Conservation (phyloP, 2,113 vertebrate species). For the Ibidorhyncha struthersii region DNA sequence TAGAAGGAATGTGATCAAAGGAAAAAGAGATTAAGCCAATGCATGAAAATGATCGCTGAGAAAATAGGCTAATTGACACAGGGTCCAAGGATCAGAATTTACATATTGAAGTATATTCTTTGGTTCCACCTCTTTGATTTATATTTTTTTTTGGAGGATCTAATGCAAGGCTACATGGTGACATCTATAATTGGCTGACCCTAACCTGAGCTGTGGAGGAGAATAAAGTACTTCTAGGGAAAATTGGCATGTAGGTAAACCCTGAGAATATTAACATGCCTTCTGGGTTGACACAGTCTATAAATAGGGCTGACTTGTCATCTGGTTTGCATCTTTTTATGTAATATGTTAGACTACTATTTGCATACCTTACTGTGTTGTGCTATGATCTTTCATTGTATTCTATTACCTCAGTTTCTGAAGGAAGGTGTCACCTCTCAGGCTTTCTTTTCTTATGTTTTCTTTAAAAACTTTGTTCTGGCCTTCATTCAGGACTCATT, state of each 20-base stretch:
- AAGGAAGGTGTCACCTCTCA: neutral
- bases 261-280: neutral
- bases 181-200: neutral
- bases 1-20: neutral
- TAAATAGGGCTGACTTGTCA: neutral
- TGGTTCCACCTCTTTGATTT: neutral
- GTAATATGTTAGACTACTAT: neutral
- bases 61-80: neutral
- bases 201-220: neutral
- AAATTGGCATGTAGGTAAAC: neutral
- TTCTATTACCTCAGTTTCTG: neutral
- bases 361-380: neutral
- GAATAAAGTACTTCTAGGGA: neutral
- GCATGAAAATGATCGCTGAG: neutral
- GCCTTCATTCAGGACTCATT: neutral
- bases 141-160: neutral
- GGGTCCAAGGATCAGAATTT: neutral
- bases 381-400: neutral
- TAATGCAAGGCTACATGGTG: neutral
- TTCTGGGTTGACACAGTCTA: neutral
- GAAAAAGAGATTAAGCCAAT: neutral
- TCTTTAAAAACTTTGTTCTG: neutral
- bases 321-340: neutral
- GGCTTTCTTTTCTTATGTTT: neutral
- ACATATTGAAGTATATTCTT: neutral